A percentile compares a stretch with the other conserved stretches of the same genome.
Conservation (phyloP, 2,888 invertebrate species). For the Sylvicola fuscatus region DNA sequence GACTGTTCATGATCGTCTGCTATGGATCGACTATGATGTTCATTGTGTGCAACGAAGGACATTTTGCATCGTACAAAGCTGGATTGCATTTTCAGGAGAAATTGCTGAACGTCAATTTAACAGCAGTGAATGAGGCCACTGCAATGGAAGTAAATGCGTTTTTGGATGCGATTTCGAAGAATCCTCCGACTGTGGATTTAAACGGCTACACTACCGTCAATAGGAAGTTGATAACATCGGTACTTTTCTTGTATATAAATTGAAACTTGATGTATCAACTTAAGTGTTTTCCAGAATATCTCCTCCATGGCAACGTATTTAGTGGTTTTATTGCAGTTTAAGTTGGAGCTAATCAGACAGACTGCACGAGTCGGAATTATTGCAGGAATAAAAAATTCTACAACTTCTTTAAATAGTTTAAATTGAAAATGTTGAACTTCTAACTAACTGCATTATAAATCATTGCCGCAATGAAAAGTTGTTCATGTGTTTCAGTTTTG, state of each 20-base stretch:
- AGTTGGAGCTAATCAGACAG: slow-evolving; percentile 37
- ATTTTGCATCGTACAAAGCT: slow-evolving; percentile 35
- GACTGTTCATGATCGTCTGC: slow-evolving; percentile 35
- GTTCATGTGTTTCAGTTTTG: no score
- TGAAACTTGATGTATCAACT: no score
- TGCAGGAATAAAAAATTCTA: no score
- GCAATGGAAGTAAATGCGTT: slow-evolving; percentile 43
- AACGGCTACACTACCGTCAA: slow-evolving; percentile 42
- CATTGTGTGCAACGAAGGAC: slow-evolving; percentile 42
- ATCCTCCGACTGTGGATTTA: slow-evolving; percentile 43
- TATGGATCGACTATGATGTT: slow-evolving; percentile 38
- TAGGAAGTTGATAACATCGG: slow-evolving; percentile 35
- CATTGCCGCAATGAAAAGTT: no score
- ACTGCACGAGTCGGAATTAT: slow-evolving; percentile 23
- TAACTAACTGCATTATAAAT: no score
- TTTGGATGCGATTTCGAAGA: slow-evolving; percentile 39
- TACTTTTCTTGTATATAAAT: no score
- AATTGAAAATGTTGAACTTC: no score
- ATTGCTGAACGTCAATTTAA: slow-evolving; percentile 35
- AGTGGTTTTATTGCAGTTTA: slow-evolving; percentile 58
- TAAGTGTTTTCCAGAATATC: no score
- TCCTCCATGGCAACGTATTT: no score
- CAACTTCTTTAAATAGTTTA: no score
- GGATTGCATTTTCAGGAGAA: slow-evolving; percentile 32
- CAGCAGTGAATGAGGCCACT: slow-evolving; percentile 32